Evolutionary conservation across 2,113 vertebrate species (phyloP), one percentile per base, ranked within the genome.

Genomic region (Nestor notabilis): DNA sequence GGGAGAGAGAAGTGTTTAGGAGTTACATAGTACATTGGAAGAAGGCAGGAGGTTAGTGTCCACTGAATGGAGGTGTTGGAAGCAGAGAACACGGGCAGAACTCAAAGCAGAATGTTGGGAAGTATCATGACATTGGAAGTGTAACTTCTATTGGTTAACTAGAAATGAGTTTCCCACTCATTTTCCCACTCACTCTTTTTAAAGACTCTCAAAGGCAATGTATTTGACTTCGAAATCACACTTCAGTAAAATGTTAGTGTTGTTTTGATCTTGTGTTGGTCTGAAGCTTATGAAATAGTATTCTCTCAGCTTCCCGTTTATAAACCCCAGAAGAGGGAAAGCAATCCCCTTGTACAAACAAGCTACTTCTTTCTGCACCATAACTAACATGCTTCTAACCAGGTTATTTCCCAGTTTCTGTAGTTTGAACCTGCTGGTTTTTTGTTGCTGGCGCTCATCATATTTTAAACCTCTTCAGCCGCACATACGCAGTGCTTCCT

Each of bases 401-500:
- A 88, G 46, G 25, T 31, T 68, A 4, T 49, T 81, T 52, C 50
- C 63, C 31, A 5, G 46, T 46, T 49, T 65, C 24, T 66, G 19
- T 31, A 23, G 41, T 39, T 65, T 49, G 61, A 44, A 39, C 10
- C 13, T 35, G 31, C 35, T 66, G 10, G 44, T 5, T 43, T 82
- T 72, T 74, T 63, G 19, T 6, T 41, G 52, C 49, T 64, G 37
- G 14, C 37, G 31, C 68, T 66, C 52, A 49, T 37, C 5, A 1
- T 31, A 24, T 56, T 84, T 71, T 60, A 18, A 58, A 89, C 33
- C 23, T 16, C 29, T 29, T 58, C 16, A 39, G 23, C 56, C 18
- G 4, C 10, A 23, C 3, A 0, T 5, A 7, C 11, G 23, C 25
- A 41, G 68, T 49, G 63, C 68, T 61, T 50, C 1, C 0, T 56